Conservation (phyloP, 2,797 vertebrate species). For the Fringilla coelebs region DNA sequence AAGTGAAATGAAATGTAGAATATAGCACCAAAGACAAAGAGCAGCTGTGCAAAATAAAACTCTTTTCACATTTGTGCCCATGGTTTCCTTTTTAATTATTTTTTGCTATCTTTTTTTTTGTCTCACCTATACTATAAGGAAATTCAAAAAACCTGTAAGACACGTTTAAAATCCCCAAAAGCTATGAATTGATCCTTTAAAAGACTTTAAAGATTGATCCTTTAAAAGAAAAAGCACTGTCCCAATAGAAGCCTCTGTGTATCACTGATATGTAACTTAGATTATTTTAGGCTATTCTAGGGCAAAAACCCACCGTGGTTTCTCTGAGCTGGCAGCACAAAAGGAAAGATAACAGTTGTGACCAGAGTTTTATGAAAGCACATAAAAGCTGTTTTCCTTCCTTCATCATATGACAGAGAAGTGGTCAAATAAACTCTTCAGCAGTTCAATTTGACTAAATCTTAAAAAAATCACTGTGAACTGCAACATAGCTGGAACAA, state of each 20-base stretch:
- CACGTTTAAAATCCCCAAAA: background rate
- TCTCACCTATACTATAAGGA: background rate
- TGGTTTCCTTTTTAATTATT: background rate
- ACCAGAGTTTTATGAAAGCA: background rate
- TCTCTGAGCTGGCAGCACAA: background rate
- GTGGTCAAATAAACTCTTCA: background rate
- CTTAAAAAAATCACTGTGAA: background rate
- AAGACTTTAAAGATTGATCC: background rate
- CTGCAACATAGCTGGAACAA: background rate
- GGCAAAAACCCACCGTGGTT: background rate
- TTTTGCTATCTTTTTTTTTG: background rate
- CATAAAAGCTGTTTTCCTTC: background rate
- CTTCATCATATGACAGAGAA: background rate
- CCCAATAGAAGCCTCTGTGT: background rate
- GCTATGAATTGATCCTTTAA: background rate
- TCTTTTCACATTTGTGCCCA: accelerated
- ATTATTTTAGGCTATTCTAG: background rate
- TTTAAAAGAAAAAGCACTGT: background rate
- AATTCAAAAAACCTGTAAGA: background rate
- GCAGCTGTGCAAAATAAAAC: background rate
- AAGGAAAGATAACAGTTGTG: background rate
- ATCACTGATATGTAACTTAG: background rate
- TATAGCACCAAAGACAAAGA: background rate
- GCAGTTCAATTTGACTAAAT: background rate
- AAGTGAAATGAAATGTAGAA: background rate